Conservation (phyloP, 2,888 invertebrate genomes). For the Tridacna crocea region DNA sequence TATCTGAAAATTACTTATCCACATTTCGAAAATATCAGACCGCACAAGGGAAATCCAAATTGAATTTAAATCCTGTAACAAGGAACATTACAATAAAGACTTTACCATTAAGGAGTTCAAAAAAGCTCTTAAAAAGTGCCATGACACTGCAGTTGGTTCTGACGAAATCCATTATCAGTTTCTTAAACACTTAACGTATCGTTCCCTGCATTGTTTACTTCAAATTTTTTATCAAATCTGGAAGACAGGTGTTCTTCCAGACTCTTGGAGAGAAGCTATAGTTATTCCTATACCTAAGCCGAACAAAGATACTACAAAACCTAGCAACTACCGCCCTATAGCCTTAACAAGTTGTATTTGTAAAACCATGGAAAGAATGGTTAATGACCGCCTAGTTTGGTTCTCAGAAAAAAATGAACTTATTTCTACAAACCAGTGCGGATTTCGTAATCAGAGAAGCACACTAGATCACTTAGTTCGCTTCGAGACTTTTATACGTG, state of each 20-base stretch:
- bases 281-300: constrained; percentile 60
- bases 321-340: constrained; percentile 67
- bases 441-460: constrained; percentile 45
- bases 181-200: constrained; percentile 10
- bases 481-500: constrained; percentile 57
- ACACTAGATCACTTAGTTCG: constrained; percentile 54
- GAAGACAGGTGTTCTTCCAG: constrained; percentile 42
- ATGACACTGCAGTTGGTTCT: constrained; percentile 31
- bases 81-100: neutral
- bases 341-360: constrained; percentile 71
- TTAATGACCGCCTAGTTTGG: constrained; percentile 66
- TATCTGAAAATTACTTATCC: neutral
- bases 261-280: constrained; percentile 46
- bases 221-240: constrained; percentile 50
- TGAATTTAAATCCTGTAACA: constrained; percentile 20
- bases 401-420: constrained; percentile 56
- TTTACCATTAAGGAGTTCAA: neutral
- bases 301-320: constrained; percentile 51
- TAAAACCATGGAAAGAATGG: constrained; percentile 69
- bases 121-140: neutral
- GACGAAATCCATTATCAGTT: constrained; percentile 43
- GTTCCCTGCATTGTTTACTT: constrained; percentile 11
- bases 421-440: constrained; percentile 51
- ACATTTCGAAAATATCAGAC: neutral
- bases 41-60: neutral